Evolutionary conservation across 2,888 invertebrate genomes (phyloP), one percentile per base, ranked within the genome.

Genomic region (Standfussiana lucernea): DNA sequence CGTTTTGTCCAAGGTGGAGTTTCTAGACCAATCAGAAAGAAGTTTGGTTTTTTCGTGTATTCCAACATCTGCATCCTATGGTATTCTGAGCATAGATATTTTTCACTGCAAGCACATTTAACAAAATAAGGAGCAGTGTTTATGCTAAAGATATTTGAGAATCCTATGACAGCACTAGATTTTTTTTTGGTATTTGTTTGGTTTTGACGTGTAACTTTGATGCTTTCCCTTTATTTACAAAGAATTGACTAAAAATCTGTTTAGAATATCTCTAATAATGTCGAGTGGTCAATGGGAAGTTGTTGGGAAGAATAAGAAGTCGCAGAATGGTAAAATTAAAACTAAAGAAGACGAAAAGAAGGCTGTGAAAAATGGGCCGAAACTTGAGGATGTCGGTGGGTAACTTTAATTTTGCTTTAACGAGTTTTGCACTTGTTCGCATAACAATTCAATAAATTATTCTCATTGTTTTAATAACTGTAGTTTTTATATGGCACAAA

Each of bases 311-410:
- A 97, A 97, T 86, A 98, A 98, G 92, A 96, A 96, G 91, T 93
- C 95, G 64, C 96, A 97, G 95, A 93, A 97, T 96, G 94, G 94
- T 82, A 97, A 97, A 88, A 93, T 95, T 64, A 96, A 96, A 93
- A 93, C 77, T 79, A 97, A 96, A 66, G 98, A 98, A 85, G 97
- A 98, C 68, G 97, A 97, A 86, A 97, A 97, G 92, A 97, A 97
- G 90, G 95, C 97, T 75, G 93, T 95, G 74, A 97, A 97, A 92
- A 97, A 97, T 94, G 97, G 97, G 69, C 97, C 98, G 42, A 98
- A 98, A 97, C 96, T 98, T 83, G 98, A 98, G 92, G 98, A 98
- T 94, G 97, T 98, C 91, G 95, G 98, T 98, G 95, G 97, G 98
- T 97, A 85, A 82, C 69, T 82, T 83, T 73, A 79, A 72, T 77